Evolutionary conservation across 2,113 vertebrate genomes (phyloP).

Genomic region (Heterotis niloticus): DNA sequence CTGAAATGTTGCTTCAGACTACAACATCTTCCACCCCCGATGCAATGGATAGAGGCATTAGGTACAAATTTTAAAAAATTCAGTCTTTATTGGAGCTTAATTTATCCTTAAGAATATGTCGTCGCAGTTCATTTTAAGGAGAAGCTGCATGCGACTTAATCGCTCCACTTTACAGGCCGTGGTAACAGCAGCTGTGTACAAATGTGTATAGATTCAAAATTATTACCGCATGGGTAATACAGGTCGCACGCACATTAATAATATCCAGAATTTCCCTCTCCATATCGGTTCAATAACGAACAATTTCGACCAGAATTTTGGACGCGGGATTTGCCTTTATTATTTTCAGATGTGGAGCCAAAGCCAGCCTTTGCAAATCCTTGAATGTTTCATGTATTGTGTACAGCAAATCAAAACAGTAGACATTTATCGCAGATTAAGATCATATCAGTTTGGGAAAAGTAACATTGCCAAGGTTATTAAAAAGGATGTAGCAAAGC

Average conservation of each 20-base stretch:
- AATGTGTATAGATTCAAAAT: background rate
- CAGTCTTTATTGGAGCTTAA: too few species aligned
- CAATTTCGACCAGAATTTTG: background rate
- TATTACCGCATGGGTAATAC: background rate
- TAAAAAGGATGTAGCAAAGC: constrained; percentile 79
- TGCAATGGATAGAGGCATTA: too few species aligned
- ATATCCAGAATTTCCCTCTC: background rate
- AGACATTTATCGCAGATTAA: constrained; percentile 36
- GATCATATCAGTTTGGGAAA: constrained; percentile 61
- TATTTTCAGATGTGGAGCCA: constrained; percentile 19
- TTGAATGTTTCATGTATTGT: constrained; percentile 43
- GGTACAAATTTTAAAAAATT: too few species aligned
- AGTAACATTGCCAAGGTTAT: constrained; percentile 84
- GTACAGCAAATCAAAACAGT: constrained; percentile 41
- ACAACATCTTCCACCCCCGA: too few species aligned
- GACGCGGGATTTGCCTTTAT: constrained; percentile 29
- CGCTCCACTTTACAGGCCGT: too few species aligned
- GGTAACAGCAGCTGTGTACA: too few species aligned
- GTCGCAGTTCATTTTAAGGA: too few species aligned
- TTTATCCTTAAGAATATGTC: too few species aligned
- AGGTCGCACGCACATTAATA: background rate
- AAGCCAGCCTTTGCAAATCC: constrained; percentile 14
- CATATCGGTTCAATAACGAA: background rate
- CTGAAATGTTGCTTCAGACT: too few species aligned
- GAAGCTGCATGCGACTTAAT: too few species aligned